phyloP scores from a whole-genome alignment of 2,888 invertebrate species.

The Lepidocyrtoides sp. region DNA sequence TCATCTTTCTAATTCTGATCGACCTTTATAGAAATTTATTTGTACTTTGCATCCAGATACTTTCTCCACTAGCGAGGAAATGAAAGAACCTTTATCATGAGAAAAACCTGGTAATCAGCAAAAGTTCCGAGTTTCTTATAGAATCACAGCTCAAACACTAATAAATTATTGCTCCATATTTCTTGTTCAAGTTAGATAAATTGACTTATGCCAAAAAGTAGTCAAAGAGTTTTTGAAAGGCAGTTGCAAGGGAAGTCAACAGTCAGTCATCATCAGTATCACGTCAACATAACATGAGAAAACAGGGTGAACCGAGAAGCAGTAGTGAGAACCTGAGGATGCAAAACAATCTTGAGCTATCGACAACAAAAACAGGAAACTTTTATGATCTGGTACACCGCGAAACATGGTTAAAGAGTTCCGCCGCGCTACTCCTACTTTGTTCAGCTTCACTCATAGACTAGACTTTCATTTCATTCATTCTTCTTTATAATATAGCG shows the following conservation, averaged over 20 bases:
- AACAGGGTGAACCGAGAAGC: neutral
- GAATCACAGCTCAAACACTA: conserved; percentile 1
- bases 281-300: conserved; percentile 68
- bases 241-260: conserved; percentile 52
- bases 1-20: too few relatives aligned
- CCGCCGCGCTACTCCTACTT: neutral
- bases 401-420: conserved; percentile 57
- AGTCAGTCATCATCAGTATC: conserved; percentile 73
- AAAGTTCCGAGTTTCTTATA: neutral
- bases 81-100: too few relatives aligned
- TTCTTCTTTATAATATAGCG: too few relatives aligned
- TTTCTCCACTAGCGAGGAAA: too few relatives aligned
- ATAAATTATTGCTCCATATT: conserved; percentile 72
- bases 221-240: conserved; percentile 57
- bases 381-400: conserved; percentile 69
- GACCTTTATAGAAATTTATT: too few relatives aligned
- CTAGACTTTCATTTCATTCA: neutral
- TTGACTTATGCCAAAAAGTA: conserved; percentile 59
- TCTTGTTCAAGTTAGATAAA: conserved; percentile 66
- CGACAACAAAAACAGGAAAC: conserved; percentile 69
- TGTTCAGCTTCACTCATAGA: neutral
- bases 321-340: conserved; percentile 39
- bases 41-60: neutral
- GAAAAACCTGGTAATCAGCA: conserved; percentile 1
- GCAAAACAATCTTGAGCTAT: conserved; percentile 68